These are phyloP conservation scores for Dendrolimus houi DNA, from an alignment of 2,888 invertebrate genomes.

Conservation along the genomic window DNA sequence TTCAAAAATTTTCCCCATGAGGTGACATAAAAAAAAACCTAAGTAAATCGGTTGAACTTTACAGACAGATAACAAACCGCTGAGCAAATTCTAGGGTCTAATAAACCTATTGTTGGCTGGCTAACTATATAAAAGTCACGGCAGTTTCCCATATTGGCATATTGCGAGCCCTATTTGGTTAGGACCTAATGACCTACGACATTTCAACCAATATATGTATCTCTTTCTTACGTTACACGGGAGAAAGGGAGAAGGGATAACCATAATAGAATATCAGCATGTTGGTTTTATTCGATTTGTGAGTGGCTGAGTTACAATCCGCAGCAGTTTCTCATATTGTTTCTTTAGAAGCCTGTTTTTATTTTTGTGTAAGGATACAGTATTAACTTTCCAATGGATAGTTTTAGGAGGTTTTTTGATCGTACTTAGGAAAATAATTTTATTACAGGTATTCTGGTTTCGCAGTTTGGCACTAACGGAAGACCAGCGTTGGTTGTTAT, in stretches of 20 bases:
- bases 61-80: no score
- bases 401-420: no score
- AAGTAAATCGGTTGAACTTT: no score
- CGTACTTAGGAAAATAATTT: no score
- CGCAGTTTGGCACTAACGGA: no score
- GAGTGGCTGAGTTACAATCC: conserved; percentile 53
- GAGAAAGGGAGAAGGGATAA: conserved; percentile 41
- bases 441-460: no score
- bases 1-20: no score
- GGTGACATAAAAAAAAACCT: no score
- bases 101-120: conserved; percentile 60
- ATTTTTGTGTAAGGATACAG: conserved; percentile 1
- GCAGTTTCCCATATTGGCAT: conserved; percentile 71
- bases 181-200: conserved; percentile 75
- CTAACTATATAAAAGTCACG: conserved; percentile 59
- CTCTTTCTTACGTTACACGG: conserved; percentile 33
- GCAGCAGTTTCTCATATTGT: conserved; percentile 49
- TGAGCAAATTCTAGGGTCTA: conserved; percentile 14
- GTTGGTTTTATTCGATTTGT: conserved; percentile 70
- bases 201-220: conserved; percentile 62
- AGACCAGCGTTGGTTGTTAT: no score
- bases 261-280: conserved; percentile 67
- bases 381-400: no score
- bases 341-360: conserved; percentile 19
- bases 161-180: conserved; percentile 68